Base-by-base conservation (phyloP, 1,140 invertebrate species). In the Aricia agestis region DNA sequence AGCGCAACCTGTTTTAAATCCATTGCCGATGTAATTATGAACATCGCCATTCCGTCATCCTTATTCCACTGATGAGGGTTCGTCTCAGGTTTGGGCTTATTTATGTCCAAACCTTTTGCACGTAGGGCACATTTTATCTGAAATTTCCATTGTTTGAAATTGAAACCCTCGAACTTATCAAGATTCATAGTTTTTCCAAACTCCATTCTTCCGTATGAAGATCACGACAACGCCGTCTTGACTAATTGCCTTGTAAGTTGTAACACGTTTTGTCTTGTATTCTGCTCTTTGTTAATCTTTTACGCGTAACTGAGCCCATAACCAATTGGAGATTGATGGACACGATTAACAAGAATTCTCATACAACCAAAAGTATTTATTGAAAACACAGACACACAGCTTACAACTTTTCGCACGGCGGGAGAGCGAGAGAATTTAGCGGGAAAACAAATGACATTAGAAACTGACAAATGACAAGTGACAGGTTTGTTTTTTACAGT, bases 121-220 rank as follows among this genome's bases (percentile, higher is more conserved):
- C 63, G 63, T n/a, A 80, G 61, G 0, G 77, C 75, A 69, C 77
- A 80, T 13, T 52, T 52, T 11, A 52, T 68, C 70, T 80, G 78
- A 31, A 84, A 81, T 59, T 79, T 79, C 78, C 76, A 81, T 59
- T 82, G 77, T 9, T 45, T 68, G n/a, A 80, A 82, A 66, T 80
- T 80, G 1, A 58, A 73, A 59, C 76, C 79, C 65, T 82, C 79
- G 58, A 82, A 81, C 63, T 76, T 78, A 25, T 84, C 76, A 5
- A 79, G 1, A 19, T 75, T 78, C 72, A 83, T 74, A 10, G 9
- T 36, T 36, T 36, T 36, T 36, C 36, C 36, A 7, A 36, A 36
- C 36, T 36, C 36, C 36, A 36, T 36, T 36, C 36, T 36, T 36
- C 36, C 9, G 36, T 36, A 36, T 36, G 36, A 36, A 36, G 6